These are phyloP conservation scores for Microtus ochrogaster DNA, from an alignment of 2,113 vertebrate genomes.

Conservation along the genomic window DNA sequence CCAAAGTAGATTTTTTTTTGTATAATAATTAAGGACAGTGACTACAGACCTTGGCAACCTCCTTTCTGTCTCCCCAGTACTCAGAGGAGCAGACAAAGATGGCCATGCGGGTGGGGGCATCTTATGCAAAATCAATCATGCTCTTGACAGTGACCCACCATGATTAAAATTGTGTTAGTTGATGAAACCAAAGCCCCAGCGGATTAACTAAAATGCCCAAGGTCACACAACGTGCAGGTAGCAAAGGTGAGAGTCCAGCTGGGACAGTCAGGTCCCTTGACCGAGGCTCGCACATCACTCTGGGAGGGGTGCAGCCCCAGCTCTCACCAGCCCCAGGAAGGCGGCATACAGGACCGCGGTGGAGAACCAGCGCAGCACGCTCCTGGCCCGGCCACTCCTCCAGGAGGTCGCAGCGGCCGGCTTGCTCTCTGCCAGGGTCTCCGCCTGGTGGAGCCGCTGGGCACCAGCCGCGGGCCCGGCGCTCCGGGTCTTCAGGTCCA, in stretches of 20 bases:
- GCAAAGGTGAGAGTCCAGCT: neutral
- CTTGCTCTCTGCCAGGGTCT: neutral
- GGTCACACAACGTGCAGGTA: neutral
- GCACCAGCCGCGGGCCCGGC: neutral
- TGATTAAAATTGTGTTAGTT: neutral
- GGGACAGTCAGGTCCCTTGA: neutral
- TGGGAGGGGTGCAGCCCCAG: neutral
- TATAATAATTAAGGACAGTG: neutral
- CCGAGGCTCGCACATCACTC: neutral
- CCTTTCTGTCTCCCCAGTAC: neutral
- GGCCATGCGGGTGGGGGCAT: neutral
- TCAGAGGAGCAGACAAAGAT: neutral
- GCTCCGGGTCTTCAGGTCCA: slow-evolving; percentile 57
- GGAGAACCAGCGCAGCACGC: slow-evolving; percentile 81
- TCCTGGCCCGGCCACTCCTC: slow-evolving; percentile 59
- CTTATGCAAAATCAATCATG: neutral
- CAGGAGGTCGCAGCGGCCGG: slow-evolving; percentile 21
- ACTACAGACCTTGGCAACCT: neutral
- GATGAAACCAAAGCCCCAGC: neutral
- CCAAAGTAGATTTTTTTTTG: neutral
- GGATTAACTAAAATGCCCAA: neutral
- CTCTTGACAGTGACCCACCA: neutral
- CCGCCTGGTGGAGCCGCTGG: slow-evolving; percentile 26
- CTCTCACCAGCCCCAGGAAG: slow-evolving; percentile 94
- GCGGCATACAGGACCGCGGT: slow-evolving; percentile 89